Percentiles rank a stretch among this genome's conserved stretches.
These are phyloP conservation scores for Malacoctenus gilli DNA, from an alignment of 2,797 vertebrate species.

Conservation along the genomic window DNA sequence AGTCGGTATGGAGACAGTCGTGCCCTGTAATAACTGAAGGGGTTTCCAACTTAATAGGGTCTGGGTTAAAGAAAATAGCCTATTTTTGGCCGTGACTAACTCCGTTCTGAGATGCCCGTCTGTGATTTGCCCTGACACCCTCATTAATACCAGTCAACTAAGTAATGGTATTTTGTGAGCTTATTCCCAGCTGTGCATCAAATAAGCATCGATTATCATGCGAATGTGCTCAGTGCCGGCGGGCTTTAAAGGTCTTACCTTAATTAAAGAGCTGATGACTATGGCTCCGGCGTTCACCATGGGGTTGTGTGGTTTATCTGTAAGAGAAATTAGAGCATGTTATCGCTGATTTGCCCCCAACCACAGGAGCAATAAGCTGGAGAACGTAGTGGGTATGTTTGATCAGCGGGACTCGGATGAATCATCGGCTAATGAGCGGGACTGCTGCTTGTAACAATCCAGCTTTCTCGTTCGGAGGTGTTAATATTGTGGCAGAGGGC, in stretches of 20 bases:
- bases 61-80: background rate
- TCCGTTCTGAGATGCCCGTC: background rate
- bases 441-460: background rate
- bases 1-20: background rate
- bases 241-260: conserved; percentile 75
- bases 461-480: conserved; percentile 6
- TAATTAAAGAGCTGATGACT: conserved; percentile 89
- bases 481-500: background rate
- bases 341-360: conserved; percentile 26
- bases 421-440: conserved; percentile 23
- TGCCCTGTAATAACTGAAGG: conserved; percentile 3
- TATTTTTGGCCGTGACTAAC: background rate
- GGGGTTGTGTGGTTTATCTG: conserved; percentile 92
- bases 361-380: conserved; percentile 37
- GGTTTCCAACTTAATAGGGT: conserved; percentile 16
- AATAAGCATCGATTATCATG: background rate
- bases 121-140: conserved; percentile 1
- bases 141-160: conserved; percentile 9
- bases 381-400: conserved; percentile 26
- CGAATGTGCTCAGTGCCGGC: background rate
- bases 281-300: conserved; percentile 95
- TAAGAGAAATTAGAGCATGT: conserved; percentile 40
- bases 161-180: background rate
- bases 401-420: background rate
- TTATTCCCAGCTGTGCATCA: conserved; percentile 2